These are phyloP conservation scores for Anomalospiza imberbis DNA, from an alignment of 2,797 vertebrate genomes.

Conservation along the genomic window DNA sequence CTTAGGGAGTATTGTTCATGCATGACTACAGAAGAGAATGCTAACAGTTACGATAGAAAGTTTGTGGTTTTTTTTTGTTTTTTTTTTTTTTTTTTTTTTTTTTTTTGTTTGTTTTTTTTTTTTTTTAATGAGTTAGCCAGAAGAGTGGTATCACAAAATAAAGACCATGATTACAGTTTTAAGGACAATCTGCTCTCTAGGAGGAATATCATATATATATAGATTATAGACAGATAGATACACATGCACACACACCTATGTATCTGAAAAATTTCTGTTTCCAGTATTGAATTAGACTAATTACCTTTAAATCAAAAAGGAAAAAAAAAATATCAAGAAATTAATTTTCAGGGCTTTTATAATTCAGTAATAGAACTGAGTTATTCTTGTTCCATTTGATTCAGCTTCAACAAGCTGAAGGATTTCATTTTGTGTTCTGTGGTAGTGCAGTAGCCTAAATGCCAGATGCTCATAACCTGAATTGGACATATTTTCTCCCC, in stretches of 20 bases:
- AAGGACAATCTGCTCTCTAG: background rate
- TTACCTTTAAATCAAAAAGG: background rate
- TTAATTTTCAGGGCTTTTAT: background rate
- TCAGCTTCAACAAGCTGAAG: background rate
- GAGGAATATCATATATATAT: background rate
- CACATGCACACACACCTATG: rapidly evolving
- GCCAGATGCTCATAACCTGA: background rate
- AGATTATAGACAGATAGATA: no score
- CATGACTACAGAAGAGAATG: background rate
- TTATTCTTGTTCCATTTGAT: background rate
- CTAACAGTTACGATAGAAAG: background rate
- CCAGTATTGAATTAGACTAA: background rate
- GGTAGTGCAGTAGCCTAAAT: background rate
- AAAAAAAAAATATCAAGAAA: background rate
- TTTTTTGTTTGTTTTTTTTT: background rate
- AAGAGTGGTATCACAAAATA: background rate
- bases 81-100: background rate
- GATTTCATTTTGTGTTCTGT: background rate
- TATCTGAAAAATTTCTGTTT: background rate
- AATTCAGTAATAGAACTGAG: background rate
- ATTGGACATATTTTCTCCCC: background rate
- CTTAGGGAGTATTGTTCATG: background rate
- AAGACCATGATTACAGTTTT: background rate
- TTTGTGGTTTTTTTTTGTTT: background rate
- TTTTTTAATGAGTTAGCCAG: background rate